phyloP scores from a whole-genome alignment of 2,888 invertebrate genomes.

The Kuschelorhynchus macadamiae region DNA sequence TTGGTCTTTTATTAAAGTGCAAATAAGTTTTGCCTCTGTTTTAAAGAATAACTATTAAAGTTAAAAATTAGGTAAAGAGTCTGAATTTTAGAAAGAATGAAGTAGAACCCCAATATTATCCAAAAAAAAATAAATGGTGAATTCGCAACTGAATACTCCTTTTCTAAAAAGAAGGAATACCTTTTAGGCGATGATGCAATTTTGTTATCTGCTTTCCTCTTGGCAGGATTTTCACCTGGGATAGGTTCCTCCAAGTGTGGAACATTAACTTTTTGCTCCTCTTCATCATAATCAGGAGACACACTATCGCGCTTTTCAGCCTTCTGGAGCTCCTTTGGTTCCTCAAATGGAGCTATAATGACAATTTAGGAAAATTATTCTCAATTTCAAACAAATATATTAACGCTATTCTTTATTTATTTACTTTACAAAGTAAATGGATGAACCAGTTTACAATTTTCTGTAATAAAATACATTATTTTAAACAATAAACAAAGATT shows the following conservation, averaged over 20 bases:
- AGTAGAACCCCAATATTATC: too few relatives aligned
- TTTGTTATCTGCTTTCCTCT: conserved; percentile 35
- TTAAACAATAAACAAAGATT: too few relatives aligned
- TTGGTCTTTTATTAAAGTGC: too few relatives aligned
- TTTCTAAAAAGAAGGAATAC: too few relatives aligned
- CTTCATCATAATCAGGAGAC: conserved; percentile 19
- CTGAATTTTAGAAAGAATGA: too few relatives aligned
- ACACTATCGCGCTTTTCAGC: not conserved
- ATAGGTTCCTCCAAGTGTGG: conserved; percentile 13
- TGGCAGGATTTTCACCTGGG: conserved; percentile 13
- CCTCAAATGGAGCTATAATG: not conserved
- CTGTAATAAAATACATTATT: not conserved
- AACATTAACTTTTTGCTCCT: conserved; percentile 19
- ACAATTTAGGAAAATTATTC: not conserved
- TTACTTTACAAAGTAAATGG: not conserved
- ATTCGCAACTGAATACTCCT: too few relatives aligned
- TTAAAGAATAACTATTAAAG: too few relatives aligned
- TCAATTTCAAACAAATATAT: not conserved
- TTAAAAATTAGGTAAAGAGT: too few relatives aligned
- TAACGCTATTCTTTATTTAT: not conserved
- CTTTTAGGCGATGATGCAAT: conserved; percentile 39
- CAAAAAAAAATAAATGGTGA: too few relatives aligned
- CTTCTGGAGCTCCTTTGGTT: not conserved
- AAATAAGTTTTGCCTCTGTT: too few relatives aligned
- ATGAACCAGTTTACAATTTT: not conserved